Evolutionary conservation across 2,888 invertebrate species (phyloP).

Genomic region (Anaspis maculata): DNA sequence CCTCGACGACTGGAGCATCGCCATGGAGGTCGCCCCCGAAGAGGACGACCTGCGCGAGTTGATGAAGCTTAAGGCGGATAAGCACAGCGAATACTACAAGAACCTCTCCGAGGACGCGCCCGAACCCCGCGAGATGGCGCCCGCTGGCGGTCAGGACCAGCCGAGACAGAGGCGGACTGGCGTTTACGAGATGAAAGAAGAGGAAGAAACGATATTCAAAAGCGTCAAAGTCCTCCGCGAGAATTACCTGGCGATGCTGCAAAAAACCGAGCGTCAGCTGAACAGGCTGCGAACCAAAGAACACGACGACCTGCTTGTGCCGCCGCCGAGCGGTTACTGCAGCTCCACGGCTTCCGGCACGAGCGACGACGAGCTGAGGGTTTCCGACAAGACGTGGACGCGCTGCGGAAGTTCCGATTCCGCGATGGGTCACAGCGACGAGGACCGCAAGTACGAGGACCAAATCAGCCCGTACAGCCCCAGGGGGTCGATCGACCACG

Average conservation of each 20-base stretch:
- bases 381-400: conserved; percentile 24
- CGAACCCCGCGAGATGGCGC: conserved; percentile 23
- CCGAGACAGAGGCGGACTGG: conserved; percentile 34
- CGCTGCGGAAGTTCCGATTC: conserved; percentile 48
- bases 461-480: conserved; percentile 34
- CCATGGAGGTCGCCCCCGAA: no score
- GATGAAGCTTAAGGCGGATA: conserved; percentile 31
- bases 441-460: conserved; percentile 25
- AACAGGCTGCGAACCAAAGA: not conserved
- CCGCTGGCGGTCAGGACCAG: conserved; percentile 10
- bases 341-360: conserved; percentile 34
- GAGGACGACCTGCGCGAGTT: conserved; percentile 26
- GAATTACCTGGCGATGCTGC: conserved; percentile 33
- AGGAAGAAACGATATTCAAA: conserved; percentile 23
- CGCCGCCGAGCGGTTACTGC: conserved; percentile 38
- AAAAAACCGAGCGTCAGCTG: conserved; percentile 26
- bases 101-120: conserved; percentile 17
- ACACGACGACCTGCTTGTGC: conserved; percentile 27
- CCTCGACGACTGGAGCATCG: not conserved
- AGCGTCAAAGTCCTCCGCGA: conserved; percentile 35
- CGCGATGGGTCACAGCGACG: conserved; percentile 45
- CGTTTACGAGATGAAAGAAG: conserved; percentile 25
- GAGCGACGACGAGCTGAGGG: conserved; percentile 39
- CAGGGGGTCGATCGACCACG: conserved; percentile 37
- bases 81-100: conserved; percentile 32